Conservation (phyloP, 2,888 invertebrate genomes). For the Nysson spinosus region DNA sequence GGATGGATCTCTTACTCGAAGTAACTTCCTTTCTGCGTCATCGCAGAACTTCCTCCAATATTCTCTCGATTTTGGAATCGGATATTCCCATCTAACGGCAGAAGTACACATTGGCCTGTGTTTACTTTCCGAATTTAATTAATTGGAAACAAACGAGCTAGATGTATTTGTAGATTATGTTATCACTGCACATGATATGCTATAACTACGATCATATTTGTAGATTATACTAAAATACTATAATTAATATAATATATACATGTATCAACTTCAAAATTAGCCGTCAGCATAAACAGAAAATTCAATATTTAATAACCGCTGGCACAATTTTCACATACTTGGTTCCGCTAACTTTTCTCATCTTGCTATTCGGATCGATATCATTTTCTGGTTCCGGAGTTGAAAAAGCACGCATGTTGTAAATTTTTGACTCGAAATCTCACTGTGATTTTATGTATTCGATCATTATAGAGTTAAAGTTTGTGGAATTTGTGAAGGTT, state of each 20-base stretch:
- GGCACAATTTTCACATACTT: slow-evolving; percentile 10
- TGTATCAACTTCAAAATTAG: too few relatives aligned
- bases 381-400: not conserved
- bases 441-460: not conserved
- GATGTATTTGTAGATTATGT: too few relatives aligned
- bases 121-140: too few relatives aligned
- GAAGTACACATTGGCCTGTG: not conserved
- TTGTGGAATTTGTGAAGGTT: not conserved
- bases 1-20: slow-evolving; percentile 65
- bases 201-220: too few relatives aligned
- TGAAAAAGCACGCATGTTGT: slow-evolving; percentile 14
- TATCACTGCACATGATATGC: too few relatives aligned
- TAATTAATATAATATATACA: too few relatives aligned
- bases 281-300: too few relatives aligned
- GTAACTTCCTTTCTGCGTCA: slow-evolving; percentile 58
- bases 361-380: not conserved
- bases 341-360: slow-evolving; percentile 7
- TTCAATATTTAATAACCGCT: too few relatives aligned
- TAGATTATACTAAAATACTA: too few relatives aligned
- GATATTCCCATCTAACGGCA: slow-evolving; percentile 66
- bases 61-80: slow-evolving; percentile 52
- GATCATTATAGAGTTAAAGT: not conserved
- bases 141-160: too few relatives aligned
- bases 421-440: not conserved
- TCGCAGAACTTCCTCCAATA: slow-evolving; percentile 66